Base-by-base conservation (phyloP, 2,888 invertebrate species). In the Nymphalis c-album region DNA sequence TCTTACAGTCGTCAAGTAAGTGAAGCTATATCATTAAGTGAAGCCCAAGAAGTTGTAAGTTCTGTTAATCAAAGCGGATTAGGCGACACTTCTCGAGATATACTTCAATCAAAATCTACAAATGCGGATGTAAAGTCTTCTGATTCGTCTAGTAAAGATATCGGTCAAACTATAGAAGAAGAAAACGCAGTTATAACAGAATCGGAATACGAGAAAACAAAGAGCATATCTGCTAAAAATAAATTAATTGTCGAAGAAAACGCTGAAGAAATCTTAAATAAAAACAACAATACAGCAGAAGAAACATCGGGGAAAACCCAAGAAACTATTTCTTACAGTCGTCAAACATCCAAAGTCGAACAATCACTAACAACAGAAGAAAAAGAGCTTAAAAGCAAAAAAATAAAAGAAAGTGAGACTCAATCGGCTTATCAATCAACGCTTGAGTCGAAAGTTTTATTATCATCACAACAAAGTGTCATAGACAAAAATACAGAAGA, bases 1-100 rank as follows among this genome's bases (percentile, higher is more conserved):
- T 73, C 73, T 40, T 71, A 72, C 55, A 72, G 63, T 59, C 67
- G 66, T 58, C 75, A 75, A 70, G 66, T 61, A 16, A 48, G 55
- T 35, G 55, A 66, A 47, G 61, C 60, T 58, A 7, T 18, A 5
- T 40, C 50, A n/a, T 13, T 50, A 26, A 61, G 66, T 46, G 66
- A 66, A 57, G n/a, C 40, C 7, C 61, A 66, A 40, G 53, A 20
- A 55, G 46, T 51, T 18, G 40, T 13, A 40, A 40, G 40, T 40
- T 40, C 13, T 13, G 40, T 40, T 40, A 40, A 40, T 13, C 40
- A 40, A 40, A 40, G 10, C 10, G 40, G 13, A 40, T 40, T 40
- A 40, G 13, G 40, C 13, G 46, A 45, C n/a, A 47, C 46, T 57
- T n/a, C 46, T 57, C 26, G 45, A 45, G 51, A 48, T 51, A n/a